phyloP scores from a whole-genome alignment of 2,113 vertebrate species.

The Oenanthe oenanthe region DNA sequence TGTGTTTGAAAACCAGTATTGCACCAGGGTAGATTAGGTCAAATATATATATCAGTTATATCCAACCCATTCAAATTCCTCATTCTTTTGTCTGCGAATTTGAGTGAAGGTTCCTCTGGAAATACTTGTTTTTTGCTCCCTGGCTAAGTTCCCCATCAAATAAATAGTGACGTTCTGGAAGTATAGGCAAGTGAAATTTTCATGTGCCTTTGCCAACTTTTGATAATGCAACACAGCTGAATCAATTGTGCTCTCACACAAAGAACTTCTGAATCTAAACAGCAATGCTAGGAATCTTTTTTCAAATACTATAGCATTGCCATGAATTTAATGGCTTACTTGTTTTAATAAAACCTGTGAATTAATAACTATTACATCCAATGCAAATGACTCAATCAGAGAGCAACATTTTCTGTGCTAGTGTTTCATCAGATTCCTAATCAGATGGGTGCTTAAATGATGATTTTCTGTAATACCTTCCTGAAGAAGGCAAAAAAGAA shows the following conservation, averaged over 20 bases:
- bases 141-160: neutral
- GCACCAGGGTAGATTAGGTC: neutral
- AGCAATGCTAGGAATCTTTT: neutral
- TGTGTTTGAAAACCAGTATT: neutral
- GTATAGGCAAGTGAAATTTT: neutral
- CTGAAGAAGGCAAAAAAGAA: neutral
- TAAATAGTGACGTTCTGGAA: neutral
- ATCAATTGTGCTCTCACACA: neutral
- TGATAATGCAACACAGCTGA: neutral
- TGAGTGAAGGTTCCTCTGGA: neutral
- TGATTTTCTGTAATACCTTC: neutral
- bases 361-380: neutral
- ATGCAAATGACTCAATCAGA: constrained; percentile 30
- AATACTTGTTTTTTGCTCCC: neutral
- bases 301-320: neutral
- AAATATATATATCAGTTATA: neutral
- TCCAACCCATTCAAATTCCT: neutral
- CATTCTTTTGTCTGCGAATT: neutral
- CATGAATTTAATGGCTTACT: neutral
- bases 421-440: constrained; percentile 12
- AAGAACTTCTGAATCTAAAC: neutral
- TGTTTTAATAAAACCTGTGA: neutral
- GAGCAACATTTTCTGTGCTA: neutral
- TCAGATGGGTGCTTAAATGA: neutral
- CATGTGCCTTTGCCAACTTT: neutral